Percentiles rank a stretch among this genome's conserved stretches.
Evolutionary conservation across 2,888 invertebrate species (phyloP).

Genomic region (Rotaria socialis): DNA sequence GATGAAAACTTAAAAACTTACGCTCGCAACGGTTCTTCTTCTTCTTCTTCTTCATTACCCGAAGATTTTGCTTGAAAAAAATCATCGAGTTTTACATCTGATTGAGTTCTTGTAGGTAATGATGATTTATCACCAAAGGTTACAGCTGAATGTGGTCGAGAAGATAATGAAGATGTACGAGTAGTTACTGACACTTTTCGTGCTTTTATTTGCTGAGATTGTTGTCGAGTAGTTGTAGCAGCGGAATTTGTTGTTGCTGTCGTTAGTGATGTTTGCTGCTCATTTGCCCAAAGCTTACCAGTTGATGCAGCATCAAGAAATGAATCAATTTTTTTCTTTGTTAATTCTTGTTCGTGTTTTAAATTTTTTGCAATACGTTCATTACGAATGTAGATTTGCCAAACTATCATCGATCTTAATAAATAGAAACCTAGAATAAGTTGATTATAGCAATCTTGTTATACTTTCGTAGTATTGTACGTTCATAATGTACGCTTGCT

Average conservation of each 20-base stretch:
- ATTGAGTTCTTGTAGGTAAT: background rate
- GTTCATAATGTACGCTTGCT: conserved; percentile 51
- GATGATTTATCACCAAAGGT: background rate
- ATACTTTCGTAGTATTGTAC: conserved; percentile 50
- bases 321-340: conserved; percentile 55
- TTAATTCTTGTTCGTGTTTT: conserved; percentile 51
- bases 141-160: conserved; percentile 11
- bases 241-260: no score
- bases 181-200: background rate
- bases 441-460: conserved; percentile 47
- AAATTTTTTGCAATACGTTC: conserved; percentile 51
- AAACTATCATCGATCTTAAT: conserved; percentile 46
- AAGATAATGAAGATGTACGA: background rate
- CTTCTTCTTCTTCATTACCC: background rate
- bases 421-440: background rate
- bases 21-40: background rate
- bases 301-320: conserved; percentile 54
- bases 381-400: conserved; percentile 52
- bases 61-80: background rate
- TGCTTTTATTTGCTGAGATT: background rate
- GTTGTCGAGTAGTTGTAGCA: background rate
- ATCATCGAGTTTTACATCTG: conserved; percentile 15
- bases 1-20: background rate
- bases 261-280: background rate
- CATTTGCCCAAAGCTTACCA: conserved; percentile 50